Evolutionary conservation across 2,888 invertebrate genomes (phyloP).

Genomic region (Platycheirus rosarum): DNA sequence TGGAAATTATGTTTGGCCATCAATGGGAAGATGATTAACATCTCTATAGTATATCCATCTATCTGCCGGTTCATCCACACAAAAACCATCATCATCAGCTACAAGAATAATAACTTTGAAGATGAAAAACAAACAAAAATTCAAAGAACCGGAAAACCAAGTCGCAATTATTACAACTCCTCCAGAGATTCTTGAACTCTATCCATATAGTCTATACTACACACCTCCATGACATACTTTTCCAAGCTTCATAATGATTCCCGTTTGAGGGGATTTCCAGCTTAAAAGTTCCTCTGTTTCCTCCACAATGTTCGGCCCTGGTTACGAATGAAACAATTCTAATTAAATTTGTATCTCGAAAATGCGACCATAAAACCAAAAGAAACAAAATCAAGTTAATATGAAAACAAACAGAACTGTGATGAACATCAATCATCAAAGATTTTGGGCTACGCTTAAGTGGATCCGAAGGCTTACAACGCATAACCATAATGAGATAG

Average conservation of each 20-base stretch:
- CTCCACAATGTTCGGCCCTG: constrained; percentile 9
- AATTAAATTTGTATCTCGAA: constrained; percentile 28
- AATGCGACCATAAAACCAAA: constrained; percentile 8
- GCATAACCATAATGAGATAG: constrained; percentile 39
- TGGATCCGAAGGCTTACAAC: constrained; percentile 43
- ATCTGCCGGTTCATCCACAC: neutral
- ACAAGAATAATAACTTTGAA: neutral
- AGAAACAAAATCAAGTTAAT: constrained; percentile 10
- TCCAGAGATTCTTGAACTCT: constrained; percentile 38
- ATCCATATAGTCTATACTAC: neutral
- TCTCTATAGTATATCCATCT: neutral
- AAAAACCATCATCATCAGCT: constrained; percentile 4
- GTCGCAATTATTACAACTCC: constrained; percentile 41
- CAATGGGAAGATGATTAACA: constrained; percentile 29
- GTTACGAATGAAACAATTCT: constrained; percentile 19
- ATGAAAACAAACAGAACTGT: constrained; percentile 47
- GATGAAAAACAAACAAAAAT: constrained; percentile 1
- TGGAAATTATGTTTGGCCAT: constrained; percentile 39
- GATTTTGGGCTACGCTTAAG: constrained; percentile 45
- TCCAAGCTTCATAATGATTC: constrained; percentile 15
- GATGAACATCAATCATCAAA: constrained; percentile 60
- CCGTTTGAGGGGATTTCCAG: constrained; percentile 17
- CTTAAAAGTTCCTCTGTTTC: constrained; percentile 25
- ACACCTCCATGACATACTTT: constrained; percentile 38
- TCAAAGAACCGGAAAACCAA: constrained; percentile 46